These are phyloP conservation scores for Periophthalmus magnuspinnatus DNA, from an alignment of 2,797 vertebrate species.

Conservation along the genomic window DNA sequence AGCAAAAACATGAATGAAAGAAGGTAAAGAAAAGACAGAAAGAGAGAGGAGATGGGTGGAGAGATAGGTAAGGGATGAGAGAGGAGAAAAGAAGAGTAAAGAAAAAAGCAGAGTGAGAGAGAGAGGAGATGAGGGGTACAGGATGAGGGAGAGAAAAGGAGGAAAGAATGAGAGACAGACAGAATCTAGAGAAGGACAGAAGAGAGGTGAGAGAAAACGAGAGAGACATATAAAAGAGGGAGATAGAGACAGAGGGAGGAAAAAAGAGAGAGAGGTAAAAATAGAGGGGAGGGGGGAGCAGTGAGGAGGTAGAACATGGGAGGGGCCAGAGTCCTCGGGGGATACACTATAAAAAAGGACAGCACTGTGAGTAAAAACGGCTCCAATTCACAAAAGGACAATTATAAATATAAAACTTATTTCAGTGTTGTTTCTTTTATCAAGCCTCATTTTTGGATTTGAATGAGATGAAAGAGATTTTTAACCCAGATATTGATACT, in stretches of 20 bases:
- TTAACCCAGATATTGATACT: no score
- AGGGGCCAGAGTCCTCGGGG: constrained; percentile 49
- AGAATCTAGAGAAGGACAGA: neutral
- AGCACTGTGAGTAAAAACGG: neutral
- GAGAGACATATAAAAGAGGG: neutral
- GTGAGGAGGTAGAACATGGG: constrained; percentile 42
- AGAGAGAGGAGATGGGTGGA: no score
- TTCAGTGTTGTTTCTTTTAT: no score
- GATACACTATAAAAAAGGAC: constrained; percentile 24
- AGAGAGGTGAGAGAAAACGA: neutral
- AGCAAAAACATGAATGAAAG: no score
- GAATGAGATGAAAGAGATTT: no score
- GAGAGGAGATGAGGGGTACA: neutral
- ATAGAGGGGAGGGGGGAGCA: constrained; percentile 14
- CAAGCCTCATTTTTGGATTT: no score
- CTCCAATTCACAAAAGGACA: neutral
- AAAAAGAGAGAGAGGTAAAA: constrained; percentile 14
- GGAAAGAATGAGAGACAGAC: neutral
- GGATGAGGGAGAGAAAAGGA: neutral
- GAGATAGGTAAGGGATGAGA: no score
- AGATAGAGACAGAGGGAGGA: no score
- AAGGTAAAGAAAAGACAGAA: no score
- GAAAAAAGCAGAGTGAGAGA: no score
- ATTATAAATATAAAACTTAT: no score
- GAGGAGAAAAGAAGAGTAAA: no score